Evolutionary conservation across 1,140 invertebrate genomes (phyloP).

Genomic region (Heliothis virescens): DNA sequence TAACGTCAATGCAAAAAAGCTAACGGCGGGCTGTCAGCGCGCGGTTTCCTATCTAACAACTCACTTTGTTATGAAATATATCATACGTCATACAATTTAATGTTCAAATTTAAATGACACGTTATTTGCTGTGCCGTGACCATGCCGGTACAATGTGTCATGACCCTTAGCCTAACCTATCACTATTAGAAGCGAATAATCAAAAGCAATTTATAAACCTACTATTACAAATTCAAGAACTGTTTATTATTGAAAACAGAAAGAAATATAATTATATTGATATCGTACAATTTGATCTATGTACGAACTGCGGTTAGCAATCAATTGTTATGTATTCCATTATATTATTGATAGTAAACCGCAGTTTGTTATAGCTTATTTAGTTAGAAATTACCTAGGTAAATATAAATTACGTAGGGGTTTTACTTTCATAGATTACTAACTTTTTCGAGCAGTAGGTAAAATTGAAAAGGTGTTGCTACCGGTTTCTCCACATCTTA

Average conservation of each 20-base stretch:
- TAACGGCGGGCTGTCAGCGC: too few species aligned
- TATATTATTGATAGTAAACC: slow-evolving; percentile 3
- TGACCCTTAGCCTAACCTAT: not conserved
- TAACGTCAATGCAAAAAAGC: too few species aligned
- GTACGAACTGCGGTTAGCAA: not conserved
- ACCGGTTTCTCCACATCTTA: too few species aligned
- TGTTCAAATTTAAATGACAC: too few species aligned
- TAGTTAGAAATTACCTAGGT: slow-evolving; percentile 6
- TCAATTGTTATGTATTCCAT: slow-evolving; percentile 7
- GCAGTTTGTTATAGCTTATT: slow-evolving; percentile 3
- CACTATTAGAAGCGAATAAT: not conserved
- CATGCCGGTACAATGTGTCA: too few species aligned
- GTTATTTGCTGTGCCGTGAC: too few species aligned
- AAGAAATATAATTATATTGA: slow-evolving; percentile 16
- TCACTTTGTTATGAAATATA: too few species aligned
- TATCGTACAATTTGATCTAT: not conserved
- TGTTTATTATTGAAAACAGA: slow-evolving; percentile 4
- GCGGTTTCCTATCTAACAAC: too few species aligned
- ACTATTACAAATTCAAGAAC: not conserved
- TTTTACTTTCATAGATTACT: not conserved
- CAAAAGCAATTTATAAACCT: not conserved
- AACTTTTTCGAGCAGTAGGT: too few species aligned
- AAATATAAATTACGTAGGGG: not conserved
- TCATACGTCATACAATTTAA: too few species aligned
- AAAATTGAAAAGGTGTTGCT: too few species aligned